Percentiles rank a stretch among this genome's conserved stretches.
These are phyloP conservation scores for Myrmecophaga tridactyla DNA, from an alignment of 2,113 vertebrate genomes.

Conservation along the genomic window DNA sequence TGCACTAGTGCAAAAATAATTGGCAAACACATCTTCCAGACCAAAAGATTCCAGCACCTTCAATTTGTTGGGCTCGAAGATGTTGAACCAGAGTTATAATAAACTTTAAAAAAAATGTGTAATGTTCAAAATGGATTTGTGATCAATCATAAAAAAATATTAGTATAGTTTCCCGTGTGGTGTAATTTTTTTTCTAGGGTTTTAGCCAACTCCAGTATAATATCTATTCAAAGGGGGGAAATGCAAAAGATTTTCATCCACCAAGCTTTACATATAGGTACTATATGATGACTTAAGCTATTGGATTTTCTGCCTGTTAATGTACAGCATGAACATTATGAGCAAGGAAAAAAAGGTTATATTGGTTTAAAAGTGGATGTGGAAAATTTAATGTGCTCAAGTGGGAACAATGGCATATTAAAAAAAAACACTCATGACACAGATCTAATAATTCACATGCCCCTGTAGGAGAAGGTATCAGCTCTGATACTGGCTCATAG, in stretches of 20 bases:
- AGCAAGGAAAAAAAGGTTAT: slow-evolving; percentile 84
- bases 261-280: slow-evolving; percentile 82
- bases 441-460: slow-evolving; percentile 90
- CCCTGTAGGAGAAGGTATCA: slow-evolving; percentile 86
- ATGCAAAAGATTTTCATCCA: slow-evolving; percentile 80
- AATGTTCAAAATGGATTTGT: slow-evolving; percentile 76
- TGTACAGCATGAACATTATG: slow-evolving; percentile 83
- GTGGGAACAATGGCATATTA: slow-evolving; percentile 88
- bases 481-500: slow-evolving; percentile 84
- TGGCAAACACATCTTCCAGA: slow-evolving; percentile 85
- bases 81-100: slow-evolving; percentile 77
- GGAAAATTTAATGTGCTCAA: slow-evolving; percentile 87
- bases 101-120: slow-evolving; percentile 76
- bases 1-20: slow-evolving; percentile 87
- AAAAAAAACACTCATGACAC: slow-evolving; percentile 87
- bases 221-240: slow-evolving; percentile 73
- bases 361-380: slow-evolving; percentile 87
- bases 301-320: slow-evolving; percentile 82
- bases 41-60: slow-evolving; percentile 80
- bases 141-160: slow-evolving; percentile 79
- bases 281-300: slow-evolving; percentile 80
- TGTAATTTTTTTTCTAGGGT: slow-evolving; percentile 50
- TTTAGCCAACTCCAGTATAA: slow-evolving; percentile 57
- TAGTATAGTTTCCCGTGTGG: slow-evolving; percentile 71
- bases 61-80: slow-evolving; percentile 80